Evolutionary conservation across 2,797 vertebrate species (phyloP).

Genomic region (Anguilla obscura): DNA sequence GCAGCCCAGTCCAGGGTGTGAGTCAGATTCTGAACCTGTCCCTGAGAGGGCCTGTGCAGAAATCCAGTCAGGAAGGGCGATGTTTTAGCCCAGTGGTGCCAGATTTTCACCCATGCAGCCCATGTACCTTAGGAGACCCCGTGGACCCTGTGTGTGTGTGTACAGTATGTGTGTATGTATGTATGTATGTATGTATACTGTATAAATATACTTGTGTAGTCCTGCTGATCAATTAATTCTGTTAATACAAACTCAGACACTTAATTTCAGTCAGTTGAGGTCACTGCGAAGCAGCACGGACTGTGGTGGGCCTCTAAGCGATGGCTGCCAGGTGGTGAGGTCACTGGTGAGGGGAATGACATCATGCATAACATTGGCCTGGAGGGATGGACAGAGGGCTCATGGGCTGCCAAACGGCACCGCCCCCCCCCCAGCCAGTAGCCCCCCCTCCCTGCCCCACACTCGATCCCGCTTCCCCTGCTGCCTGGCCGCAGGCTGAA

Average conservation of each 20-base stretch:
- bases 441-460: neutral
- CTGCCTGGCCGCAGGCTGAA: conserved; percentile 68
- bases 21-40: neutral
- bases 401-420: neutral
- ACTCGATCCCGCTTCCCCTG: conserved; percentile 13
- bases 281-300: neutral
- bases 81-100: neutral
- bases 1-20: neutral
- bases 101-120: too few species aligned
- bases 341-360: conserved; percentile 10
- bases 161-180: neutral
- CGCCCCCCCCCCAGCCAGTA: neutral
- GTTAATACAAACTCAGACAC: neutral
- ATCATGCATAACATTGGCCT: conserved; percentile 18
- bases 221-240: neutral
- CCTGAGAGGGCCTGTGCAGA: neutral
- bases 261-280: neutral
- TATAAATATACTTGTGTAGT: neutral
- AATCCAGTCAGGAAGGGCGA: neutral
- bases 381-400: neutral
- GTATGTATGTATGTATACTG: neutral
- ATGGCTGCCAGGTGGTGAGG: neutral
- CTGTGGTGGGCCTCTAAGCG: neutral
- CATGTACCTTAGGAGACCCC: too few species aligned
- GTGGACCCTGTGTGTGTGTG: neutral